Percentiles rank a stretch among this genome's conserved stretches.
phyloP scores from a whole-genome alignment of 2,797 vertebrate species.

The Carcharodon carcharias region DNA sequence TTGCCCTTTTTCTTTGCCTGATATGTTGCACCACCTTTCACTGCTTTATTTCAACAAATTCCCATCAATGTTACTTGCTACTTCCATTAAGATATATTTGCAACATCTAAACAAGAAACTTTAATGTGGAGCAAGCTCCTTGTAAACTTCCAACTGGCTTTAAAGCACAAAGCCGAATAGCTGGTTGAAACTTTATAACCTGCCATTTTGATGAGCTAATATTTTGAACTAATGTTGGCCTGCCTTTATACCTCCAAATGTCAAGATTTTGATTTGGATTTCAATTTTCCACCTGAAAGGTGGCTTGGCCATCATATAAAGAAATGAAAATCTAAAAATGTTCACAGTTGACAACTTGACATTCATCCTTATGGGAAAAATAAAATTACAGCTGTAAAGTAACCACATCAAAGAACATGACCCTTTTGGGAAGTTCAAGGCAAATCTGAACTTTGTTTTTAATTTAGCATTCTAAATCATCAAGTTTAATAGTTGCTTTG shows the following conservation, averaged over 20 bases:
- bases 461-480: constrained; percentile 15
- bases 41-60: neutral
- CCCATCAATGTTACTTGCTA: neutral
- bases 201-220: neutral
- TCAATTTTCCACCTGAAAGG: neutral
- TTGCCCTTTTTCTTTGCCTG: neutral
- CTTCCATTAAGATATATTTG: neutral
- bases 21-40: neutral
- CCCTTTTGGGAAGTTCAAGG: constrained; percentile 16
- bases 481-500: constrained; percentile 11
- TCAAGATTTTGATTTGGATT: too few species aligned
- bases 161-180: neutral
- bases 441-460: constrained; percentile 11
- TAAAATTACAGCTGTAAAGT: neutral
- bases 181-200: neutral
- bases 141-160: neutral
- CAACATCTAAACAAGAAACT: neutral
- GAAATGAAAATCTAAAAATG: neutral
- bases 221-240: neutral
- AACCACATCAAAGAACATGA: constrained; percentile 23
- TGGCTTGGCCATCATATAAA: neutral
- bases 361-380: neutral
- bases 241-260: neutral
- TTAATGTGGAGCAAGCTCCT: neutral
- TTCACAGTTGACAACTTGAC: neutral